These are phyloP conservation scores for Catharus fuscescens DNA, from an alignment of 2,113 vertebrate genomes.

Conservation along the genomic window DNA sequence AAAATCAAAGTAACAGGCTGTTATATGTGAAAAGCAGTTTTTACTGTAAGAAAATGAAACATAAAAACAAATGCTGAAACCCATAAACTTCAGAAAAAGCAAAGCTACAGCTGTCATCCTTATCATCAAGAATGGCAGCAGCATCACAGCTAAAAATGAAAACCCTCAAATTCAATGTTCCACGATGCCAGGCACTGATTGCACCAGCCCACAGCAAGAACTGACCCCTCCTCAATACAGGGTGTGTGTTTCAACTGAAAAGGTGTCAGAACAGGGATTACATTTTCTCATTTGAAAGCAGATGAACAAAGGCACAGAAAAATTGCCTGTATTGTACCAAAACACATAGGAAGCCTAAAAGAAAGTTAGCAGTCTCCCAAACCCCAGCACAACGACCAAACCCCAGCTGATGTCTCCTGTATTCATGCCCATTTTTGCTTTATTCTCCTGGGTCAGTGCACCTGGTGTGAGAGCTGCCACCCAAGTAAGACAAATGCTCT, in stretches of 20 bases:
- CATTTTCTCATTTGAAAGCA: not conserved
- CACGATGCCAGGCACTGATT: not conserved
- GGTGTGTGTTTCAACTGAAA: not conserved
- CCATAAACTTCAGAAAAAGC: conserved; percentile 8
- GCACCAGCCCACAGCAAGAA: not conserved
- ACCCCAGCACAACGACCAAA: not conserved
- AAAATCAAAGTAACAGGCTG: not conserved
- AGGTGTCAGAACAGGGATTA: not conserved
- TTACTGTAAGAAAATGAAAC: not conserved
- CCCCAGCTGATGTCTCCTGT: not conserved
- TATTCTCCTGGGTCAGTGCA: not conserved
- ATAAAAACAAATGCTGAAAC: not conserved
- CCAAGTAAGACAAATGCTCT: not conserved
- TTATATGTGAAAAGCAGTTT: not conserved
- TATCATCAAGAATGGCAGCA: not conserved
- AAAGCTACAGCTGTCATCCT: conserved; percentile 22
- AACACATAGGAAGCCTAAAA: not conserved
- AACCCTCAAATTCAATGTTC: not conserved
- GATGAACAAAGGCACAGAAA: not conserved
- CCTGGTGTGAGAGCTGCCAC: not conserved
- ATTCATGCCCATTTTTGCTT: not conserved
- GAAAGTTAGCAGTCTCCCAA: not conserved
- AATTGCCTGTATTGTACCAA: not conserved
- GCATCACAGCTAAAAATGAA: not conserved
- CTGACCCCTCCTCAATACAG: not conserved